Conservation (phyloP, 2,113 vertebrate species). For the Proterorhinus semilunaris region DNA sequence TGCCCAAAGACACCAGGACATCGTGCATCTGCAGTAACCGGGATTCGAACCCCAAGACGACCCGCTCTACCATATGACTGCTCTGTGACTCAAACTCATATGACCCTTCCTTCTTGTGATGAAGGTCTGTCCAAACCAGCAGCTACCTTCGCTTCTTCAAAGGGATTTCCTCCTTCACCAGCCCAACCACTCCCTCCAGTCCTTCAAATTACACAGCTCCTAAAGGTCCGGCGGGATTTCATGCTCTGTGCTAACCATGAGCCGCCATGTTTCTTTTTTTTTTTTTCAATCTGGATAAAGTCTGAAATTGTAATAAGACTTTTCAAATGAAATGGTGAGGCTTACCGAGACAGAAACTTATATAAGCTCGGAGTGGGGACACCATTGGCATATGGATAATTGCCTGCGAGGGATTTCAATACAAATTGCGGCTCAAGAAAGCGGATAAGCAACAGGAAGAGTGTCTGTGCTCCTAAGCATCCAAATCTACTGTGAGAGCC, state of each 20-base stretch:
- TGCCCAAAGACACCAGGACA: no score
- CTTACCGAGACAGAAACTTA: constrained; percentile 74
- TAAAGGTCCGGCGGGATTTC: constrained; percentile 62
- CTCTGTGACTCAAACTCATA: no score
- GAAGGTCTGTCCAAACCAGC: constrained; percentile 44
- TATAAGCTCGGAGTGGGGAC: constrained; percentile 74
- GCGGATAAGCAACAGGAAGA: constrained; percentile 77
- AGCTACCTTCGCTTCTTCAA: constrained; percentile 49
- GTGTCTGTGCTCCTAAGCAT: constrained; percentile 75
- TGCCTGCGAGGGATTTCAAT: constrained; percentile 79
- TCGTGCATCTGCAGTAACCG: no score
- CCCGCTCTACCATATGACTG: no score
- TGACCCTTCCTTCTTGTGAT: no score
- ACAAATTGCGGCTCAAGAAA: constrained; percentile 76
- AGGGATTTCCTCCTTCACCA: constrained; percentile 55
- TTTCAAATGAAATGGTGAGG: constrained; percentile 75
- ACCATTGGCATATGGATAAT: constrained; percentile 76
- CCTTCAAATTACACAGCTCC: constrained; percentile 61
- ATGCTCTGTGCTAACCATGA: constrained; percentile 58
- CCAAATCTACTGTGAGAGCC: constrained; percentile 76
- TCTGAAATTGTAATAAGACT: constrained; percentile 76
- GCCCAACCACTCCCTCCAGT: constrained; percentile 58
- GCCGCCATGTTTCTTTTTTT: constrained; percentile 43
- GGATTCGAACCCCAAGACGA: no score
- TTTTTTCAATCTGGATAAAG: constrained; percentile 66